phyloP scores from a whole-genome alignment of 1,140 invertebrate genomes.

The Patella vulgata region DNA sequence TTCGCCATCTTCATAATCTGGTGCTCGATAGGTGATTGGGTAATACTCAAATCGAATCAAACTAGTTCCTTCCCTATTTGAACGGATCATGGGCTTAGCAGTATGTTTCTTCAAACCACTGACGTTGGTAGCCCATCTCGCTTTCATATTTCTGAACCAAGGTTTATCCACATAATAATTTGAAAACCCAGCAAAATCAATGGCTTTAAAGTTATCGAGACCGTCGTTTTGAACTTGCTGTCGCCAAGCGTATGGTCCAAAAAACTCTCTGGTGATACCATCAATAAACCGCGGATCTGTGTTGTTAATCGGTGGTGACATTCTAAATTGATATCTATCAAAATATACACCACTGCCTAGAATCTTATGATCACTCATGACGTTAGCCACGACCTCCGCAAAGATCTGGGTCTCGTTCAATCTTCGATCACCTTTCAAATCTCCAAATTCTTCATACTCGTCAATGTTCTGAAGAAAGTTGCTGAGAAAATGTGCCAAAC shows the following conservation, averaged over 20 bases:
- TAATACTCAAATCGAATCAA: slow-evolving; percentile 72
- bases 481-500: slow-evolving; percentile 94
- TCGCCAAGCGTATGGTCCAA: slow-evolving; percentile 95
- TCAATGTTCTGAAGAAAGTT: slow-evolving; percentile 93
- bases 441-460: slow-evolving; percentile 90
- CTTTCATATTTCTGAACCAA: slow-evolving; percentile 89
- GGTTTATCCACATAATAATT: slow-evolving; percentile 84
- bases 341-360: slow-evolving; percentile 93
- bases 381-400: slow-evolving; percentile 81
- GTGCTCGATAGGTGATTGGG: slow-evolving; percentile 80
- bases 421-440: slow-evolving; percentile 70
- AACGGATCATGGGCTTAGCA: slow-evolving; percentile 91
- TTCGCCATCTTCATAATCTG: slow-evolving; percentile 76
- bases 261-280: slow-evolving; percentile 68
- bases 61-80: slow-evolving; percentile 75
- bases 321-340: slow-evolving; percentile 92
- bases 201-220: slow-evolving; percentile 70
- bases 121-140: slow-evolving; percentile 91
- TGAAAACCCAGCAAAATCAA: slow-evolving; percentile 63
- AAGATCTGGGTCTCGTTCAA: slow-evolving; percentile 64
- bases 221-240: slow-evolving; percentile 76
- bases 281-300: slow-evolving; percentile 73
- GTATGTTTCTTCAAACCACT: slow-evolving; percentile 91
- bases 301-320: slow-evolving; percentile 72
- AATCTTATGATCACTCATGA: slow-evolving; percentile 85